These are phyloP conservation scores for Poliocrania exsul DNA, from an alignment of 2,797 vertebrate species.

Conservation along the genomic window DNA sequence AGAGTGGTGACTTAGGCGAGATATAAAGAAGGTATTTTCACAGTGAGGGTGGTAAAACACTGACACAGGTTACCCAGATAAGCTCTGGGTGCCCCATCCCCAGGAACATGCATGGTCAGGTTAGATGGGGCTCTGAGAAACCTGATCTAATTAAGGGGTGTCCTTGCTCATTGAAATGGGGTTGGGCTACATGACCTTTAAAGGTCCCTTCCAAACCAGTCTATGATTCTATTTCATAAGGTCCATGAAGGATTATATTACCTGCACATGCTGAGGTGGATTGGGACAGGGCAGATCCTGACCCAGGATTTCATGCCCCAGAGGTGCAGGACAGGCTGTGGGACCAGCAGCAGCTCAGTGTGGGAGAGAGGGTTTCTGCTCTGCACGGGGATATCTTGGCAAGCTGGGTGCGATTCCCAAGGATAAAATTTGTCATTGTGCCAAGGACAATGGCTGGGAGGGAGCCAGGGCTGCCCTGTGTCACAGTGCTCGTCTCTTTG, in stretches of 20 bases:
- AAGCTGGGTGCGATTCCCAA: background rate
- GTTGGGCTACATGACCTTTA: background rate
- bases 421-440: background rate
- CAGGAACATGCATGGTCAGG: background rate
- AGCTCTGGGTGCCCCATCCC: background rate
- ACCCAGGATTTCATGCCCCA: background rate
- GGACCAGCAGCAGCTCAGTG: background rate
- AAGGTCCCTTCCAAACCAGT: background rate
- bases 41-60: background rate
- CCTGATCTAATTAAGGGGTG: background rate
- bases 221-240: background rate
- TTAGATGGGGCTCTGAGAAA: background rate
- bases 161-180: background rate
- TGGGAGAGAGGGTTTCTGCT: background rate
- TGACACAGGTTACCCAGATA: background rate
- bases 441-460: background rate
- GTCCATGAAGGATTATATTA: accelerated
- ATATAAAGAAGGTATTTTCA: background rate
- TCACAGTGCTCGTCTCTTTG: background rate
- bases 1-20: background rate
- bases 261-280: accelerated
- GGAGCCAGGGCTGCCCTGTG: background rate
- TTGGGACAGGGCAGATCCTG: background rate
- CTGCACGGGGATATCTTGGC: background rate
- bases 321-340: background rate